Evolutionary conservation across 2,888 invertebrate species (phyloP).

Genomic region (Formica aserva): DNA sequence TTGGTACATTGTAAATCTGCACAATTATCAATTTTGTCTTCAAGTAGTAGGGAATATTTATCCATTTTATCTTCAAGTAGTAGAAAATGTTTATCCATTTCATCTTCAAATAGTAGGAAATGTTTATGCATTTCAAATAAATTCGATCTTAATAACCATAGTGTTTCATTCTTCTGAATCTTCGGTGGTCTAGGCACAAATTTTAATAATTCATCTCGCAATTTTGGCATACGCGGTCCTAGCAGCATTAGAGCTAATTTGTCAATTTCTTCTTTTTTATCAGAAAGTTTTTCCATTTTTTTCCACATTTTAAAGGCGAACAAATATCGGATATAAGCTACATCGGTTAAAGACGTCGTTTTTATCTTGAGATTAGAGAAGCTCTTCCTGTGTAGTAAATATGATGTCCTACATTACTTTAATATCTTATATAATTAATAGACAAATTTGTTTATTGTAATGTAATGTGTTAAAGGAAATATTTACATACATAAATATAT

Average conservation of each 20-base stretch:
- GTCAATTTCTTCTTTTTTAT: conserved; percentile 76
- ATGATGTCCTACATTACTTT: background rate
- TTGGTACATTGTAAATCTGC: conserved; percentile 33
- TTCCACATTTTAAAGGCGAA: conserved; percentile 82
- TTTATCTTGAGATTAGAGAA: conserved; percentile 70
- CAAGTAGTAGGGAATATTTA: background rate
- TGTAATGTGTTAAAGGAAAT: background rate
- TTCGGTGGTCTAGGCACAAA: conserved; percentile 74
- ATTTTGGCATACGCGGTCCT: conserved; percentile 75
- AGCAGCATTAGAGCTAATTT: conserved; percentile 76
- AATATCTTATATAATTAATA: background rate
- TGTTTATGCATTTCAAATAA: conserved; percentile 77
- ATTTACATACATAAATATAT: conserved; percentile 78
- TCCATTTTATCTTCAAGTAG: conserved; percentile 55
- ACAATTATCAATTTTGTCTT: conserved; percentile 57
- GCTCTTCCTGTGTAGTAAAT: conserved; percentile 75
- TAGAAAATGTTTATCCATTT: conserved; percentile 38
- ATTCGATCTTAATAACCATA: conserved; percentile 78
- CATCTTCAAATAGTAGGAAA: conserved; percentile 76
- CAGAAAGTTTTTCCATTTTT: conserved; percentile 72
- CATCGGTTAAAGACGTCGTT: conserved; percentile 66
- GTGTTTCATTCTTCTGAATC: conserved; percentile 72
- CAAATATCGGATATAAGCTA: conserved; percentile 80
- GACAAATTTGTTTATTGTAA: conserved; percentile 3
- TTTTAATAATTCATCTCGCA: conserved; percentile 70